Evolutionary conservation across 2,113 vertebrate species (phyloP).

Genomic region (Eclectus roratus): DNA sequence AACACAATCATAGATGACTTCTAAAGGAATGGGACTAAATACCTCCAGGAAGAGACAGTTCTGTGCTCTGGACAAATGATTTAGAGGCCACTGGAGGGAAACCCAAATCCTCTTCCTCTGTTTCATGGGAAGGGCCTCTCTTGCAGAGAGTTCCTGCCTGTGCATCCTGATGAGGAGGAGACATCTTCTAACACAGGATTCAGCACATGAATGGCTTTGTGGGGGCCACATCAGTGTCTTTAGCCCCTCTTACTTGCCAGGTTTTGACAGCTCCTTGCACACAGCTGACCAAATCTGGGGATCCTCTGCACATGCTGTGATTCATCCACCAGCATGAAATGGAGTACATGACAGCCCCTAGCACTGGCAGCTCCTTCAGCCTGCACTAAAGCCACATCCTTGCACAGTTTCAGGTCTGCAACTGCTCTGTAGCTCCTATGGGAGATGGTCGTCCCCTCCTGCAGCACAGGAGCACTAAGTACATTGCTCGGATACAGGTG

Average conservation of each 20-base stretch:
- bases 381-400: not conserved
- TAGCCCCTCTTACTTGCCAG: not conserved
- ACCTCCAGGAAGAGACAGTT: constrained; percentile 5
- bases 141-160: not conserved
- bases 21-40: constrained; percentile 11
- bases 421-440: not conserved
- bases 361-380: not conserved
- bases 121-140: not conserved
- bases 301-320: not conserved
- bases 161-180: not conserved
- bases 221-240: not conserved
- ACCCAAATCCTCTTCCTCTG: constrained; percentile 1
- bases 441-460: not conserved
- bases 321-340: not conserved
- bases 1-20: constrained; percentile 19
- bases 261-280: not conserved
- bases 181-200: not conserved
- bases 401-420: not conserved
- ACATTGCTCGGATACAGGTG: not conserved
- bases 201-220: not conserved
- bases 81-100: constrained; percentile 41
- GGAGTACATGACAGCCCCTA: not conserved
- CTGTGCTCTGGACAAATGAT: constrained; percentile 16
- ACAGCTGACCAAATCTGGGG: not conserved
- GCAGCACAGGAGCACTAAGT: not conserved